A percentile compares a stretch with the other conserved stretches of the same genome.
phyloP scores from a whole-genome alignment of 23 tunicate genomes.

The Aplidium turbinatum region DNA sequence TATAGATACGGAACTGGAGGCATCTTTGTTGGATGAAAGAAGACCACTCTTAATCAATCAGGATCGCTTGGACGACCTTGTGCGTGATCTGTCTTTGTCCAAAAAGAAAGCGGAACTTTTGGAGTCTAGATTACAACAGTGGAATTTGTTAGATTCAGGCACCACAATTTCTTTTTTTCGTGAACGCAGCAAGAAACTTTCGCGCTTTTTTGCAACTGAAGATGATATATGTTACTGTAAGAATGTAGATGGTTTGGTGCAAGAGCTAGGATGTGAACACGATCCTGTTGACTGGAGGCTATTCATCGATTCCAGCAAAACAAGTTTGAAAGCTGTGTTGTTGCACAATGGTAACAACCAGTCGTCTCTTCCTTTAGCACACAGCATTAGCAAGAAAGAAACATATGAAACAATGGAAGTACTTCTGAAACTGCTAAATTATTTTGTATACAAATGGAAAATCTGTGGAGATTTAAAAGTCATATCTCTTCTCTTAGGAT shows the following conservation, averaged over 20 bases:
- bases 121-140: conserved; percentile 39
- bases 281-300: conserved; percentile 44
- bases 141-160: conserved; percentile 39
- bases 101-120: conserved; percentile 43
- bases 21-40: too few relatives aligned
- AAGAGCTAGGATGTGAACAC: conserved; percentile 37
- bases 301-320: conserved; percentile 52
- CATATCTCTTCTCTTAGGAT: conserved; percentile 27
- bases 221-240: conserved; percentile 22
- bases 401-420: conserved; percentile 30
- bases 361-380: conserved; percentile 27
- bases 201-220: conserved; percentile 25
- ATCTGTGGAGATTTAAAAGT: conserved; percentile 34
- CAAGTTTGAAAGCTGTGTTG: conserved; percentile 47
- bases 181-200: conserved; percentile 15
- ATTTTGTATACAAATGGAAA: conserved; percentile 30
- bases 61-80: conserved; percentile 30
- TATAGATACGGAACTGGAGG: too few relatives aligned
- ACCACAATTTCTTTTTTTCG: conserved; percentile 40
- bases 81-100: conserved; percentile 39
- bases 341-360: conserved; percentile 33
- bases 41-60: conserved; percentile 43
- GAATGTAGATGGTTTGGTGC: conserved; percentile 22
- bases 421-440: conserved; percentile 22
- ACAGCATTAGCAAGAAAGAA: conserved; percentile 21